A percentile compares a stretch with the other conserved stretches of the same genome.
phyloP scores from a whole-genome alignment of 2,888 invertebrate genomes.

The Branchipolynoe longqiensis region DNA sequence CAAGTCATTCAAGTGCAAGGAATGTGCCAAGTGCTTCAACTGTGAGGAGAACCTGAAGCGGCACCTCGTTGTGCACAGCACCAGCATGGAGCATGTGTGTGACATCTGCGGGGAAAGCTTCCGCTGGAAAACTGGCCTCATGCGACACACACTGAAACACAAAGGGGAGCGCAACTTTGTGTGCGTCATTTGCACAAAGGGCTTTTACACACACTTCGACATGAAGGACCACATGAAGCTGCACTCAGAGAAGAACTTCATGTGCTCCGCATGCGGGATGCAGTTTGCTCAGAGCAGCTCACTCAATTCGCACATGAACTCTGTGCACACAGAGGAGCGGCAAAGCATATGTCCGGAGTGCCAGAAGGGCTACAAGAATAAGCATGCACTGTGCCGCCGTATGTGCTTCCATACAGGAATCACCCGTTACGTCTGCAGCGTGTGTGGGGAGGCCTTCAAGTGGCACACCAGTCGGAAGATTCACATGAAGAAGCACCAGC shows the following conservation, averaged over 20 bases:
- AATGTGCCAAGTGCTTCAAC: conserved; percentile 24
- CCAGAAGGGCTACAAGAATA: conserved; percentile 30
- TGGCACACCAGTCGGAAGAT: conserved; percentile 46
- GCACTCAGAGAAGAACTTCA: conserved; percentile 30
- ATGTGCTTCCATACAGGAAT: conserved; percentile 20
- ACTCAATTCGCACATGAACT: conserved; percentile 12
- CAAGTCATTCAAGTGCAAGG: not conserved
- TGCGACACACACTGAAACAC: conserved; percentile 27
- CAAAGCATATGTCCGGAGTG: not conserved
- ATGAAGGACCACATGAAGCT: conserved; percentile 16
- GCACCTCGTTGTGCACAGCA: conserved; percentile 9
- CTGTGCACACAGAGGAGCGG: not conserved
- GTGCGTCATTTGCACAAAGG: not conserved
- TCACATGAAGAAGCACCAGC: conserved; percentile 43
- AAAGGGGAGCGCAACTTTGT: conserved; percentile 14
- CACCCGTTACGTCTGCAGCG: not conserved
- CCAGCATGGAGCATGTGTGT: conserved; percentile 8
- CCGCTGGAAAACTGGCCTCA: conserved; percentile 42
- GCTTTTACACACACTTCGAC: conserved; percentile 25
- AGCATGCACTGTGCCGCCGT: conserved; percentile 11
- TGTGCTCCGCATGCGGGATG: conserved; percentile 33
- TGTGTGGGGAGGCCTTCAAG: conserved; percentile 43
- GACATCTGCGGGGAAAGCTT: conserved; percentile 19
- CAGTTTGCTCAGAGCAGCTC: conserved; percentile 1
- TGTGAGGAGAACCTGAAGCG: conserved; percentile 6